Evolutionary conservation across 2,797 vertebrate genomes (phyloP).

Genomic region (Sphenopsis melanotis): DNA sequence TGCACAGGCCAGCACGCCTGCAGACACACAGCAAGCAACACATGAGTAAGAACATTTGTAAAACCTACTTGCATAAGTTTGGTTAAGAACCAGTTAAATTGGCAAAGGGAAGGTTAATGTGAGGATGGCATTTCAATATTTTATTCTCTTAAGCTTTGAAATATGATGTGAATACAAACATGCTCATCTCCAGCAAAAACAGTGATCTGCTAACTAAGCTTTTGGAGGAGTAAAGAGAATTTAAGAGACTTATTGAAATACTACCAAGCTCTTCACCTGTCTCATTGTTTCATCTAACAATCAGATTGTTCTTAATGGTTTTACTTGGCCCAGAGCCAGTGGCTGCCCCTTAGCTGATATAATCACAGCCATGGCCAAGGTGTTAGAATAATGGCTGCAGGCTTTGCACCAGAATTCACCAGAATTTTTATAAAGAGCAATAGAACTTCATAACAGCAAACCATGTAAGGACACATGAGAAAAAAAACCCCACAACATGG

Average conservation of each 20-base stretch:
- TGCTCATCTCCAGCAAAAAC: neutral
- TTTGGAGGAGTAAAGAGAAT: neutral
- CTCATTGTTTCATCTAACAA: neutral
- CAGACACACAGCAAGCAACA: neutral
- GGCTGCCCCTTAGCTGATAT: neutral
- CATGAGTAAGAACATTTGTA: neutral
- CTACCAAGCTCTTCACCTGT: neutral
- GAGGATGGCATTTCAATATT: neutral
- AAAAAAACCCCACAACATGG: neutral
- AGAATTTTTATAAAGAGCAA: neutral
- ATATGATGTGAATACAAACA: neutral
- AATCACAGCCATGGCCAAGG: neutral
- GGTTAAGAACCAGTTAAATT: neutral
- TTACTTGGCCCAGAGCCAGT: neutral
- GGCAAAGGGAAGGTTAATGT: neutral
- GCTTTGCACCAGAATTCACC: neutral
- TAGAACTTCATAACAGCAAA: neutral
- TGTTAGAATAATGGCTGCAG: neutral
- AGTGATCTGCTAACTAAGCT: neutral
- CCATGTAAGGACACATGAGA: neutral
- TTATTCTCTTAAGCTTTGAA: neutral
- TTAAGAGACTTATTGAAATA: neutral
- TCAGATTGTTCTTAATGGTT: neutral
- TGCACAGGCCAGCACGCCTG: neutral
- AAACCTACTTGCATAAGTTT: neutral